phyloP scores from a whole-genome alignment of 2,888 invertebrate genomes.

The Drosophila falleni region DNA sequence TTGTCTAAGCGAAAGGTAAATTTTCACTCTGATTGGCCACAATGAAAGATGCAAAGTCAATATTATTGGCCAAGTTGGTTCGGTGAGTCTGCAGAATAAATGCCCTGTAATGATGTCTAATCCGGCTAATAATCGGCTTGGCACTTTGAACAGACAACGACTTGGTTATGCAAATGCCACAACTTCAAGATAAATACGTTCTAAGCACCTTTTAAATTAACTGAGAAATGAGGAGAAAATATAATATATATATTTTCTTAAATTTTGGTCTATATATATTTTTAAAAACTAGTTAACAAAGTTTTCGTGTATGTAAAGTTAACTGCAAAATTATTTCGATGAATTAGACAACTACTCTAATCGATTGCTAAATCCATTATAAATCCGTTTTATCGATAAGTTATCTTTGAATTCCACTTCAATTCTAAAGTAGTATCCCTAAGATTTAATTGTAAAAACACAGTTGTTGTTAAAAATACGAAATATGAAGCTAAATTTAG shows the following conservation, averaged over 20 bases:
- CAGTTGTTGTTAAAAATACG: background rate
- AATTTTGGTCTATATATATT: no score
- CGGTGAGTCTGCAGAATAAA: constrained; percentile 68
- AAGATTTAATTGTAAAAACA: background rate
- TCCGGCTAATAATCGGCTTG: constrained; percentile 84
- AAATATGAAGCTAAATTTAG: background rate
- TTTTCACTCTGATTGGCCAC: constrained; percentile 45
- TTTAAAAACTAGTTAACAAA: no score
- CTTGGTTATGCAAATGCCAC: constrained; percentile 76
- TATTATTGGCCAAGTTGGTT: constrained; percentile 53
- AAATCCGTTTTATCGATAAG: background rate
- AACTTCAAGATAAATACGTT: constrained; percentile 25
- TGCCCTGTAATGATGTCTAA: constrained; percentile 83
- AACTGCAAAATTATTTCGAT: no score
- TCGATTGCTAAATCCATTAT: no score
- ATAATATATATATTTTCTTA: no score
- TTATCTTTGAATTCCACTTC: constrained; percentile 2
- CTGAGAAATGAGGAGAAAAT: background rate
- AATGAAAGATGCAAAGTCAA: constrained; percentile 69
- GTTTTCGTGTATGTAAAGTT: no score
- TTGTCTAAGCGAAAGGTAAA: constrained; percentile 80
- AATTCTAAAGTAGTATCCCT: background rate
- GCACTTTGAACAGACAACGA: constrained; percentile 71
- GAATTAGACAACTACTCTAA: no score
- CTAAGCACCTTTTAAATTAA: background rate